Evolutionary conservation across 1,140 invertebrate genomes (phyloP), one percentile per base, ranked within the genome.

Genomic region (Drosophila parabipectinata): DNA sequence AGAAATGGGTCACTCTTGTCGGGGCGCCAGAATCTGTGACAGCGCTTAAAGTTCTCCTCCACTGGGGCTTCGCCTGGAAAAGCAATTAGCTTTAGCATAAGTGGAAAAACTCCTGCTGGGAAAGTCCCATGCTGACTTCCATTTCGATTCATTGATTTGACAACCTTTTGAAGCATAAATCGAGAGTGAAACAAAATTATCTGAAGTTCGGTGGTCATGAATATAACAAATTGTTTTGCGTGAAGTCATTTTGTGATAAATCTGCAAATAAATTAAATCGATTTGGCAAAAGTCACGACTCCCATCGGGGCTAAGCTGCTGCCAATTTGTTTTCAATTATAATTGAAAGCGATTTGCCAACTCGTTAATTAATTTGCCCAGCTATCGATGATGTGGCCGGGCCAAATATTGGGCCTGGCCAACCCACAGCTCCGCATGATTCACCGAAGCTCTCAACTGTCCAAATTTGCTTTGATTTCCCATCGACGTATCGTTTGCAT

Each of bases 221-320:
- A 21, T 26, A 15, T 34, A 30, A 55, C 61, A 37, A 64, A 47
- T 32, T 4, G 2, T 50, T 71, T 71, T 37, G 30, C 24, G 34
- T 68, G 51, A 32, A 34, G 51, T 18, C 51, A 4, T 10, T 60
- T 57, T 52, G 24, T 51, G 79, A 78, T 83, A 66, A 51, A 58
- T 56, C 57, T 57, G 15, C 62, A 69, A 82, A 66, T 75, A 54
- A 82, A 78, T 71, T 54, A 58, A 82, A 63, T 72, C 67, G 54
- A 83, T 83, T 83, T 41, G 73, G 50, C 60, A 45, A 53, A 50
- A 85, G 82, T 85, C 73, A 82, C 82, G 83, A 87, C 72, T 73
- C 45, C 51, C 71, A 72, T 66, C 72, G 72, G 44, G 51, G 75
- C 18, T 62, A 76, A 76, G 76, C 14, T 66, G 59, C 55, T 30